These are phyloP conservation scores for Takifugu bimaculatus DNA, from an alignment of 2,113 vertebrate genomes.

Conservation along the genomic window DNA sequence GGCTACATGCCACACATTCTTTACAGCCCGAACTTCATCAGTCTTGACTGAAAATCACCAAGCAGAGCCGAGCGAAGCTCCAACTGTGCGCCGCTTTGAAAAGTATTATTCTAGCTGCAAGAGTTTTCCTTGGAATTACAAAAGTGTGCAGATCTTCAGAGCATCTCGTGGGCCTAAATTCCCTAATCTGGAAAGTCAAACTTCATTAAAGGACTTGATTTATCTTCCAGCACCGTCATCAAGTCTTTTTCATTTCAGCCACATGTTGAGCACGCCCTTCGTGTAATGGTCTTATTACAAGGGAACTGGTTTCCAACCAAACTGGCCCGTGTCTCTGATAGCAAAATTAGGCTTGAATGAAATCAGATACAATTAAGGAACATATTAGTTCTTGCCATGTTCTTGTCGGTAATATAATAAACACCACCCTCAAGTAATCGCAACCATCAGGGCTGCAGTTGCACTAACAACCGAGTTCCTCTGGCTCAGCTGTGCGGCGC, in stretches of 20 bases:
- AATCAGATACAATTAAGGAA: slow-evolving; percentile 66
- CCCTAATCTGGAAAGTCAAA: slow-evolving; percentile 70
- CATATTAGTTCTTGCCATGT: slow-evolving; percentile 72
- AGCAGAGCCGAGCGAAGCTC: slow-evolving; percentile 28
- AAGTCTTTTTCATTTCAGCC: slow-evolving; percentile 26
- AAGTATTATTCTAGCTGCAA: slow-evolving; percentile 75
- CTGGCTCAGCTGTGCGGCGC: slow-evolving; percentile 16
- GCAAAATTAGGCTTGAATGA: slow-evolving; percentile 52
- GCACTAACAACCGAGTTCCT: slow-evolving; percentile 41
- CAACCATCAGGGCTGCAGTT: slow-evolving; percentile 61
- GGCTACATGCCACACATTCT: slow-evolving; percentile 42
- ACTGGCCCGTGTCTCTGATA: slow-evolving; percentile 50
- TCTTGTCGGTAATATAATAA: slow-evolving; percentile 64
- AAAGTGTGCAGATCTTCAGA: slow-evolving; percentile 67
- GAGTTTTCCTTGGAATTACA: slow-evolving; percentile 72
- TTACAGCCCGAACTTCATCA: neutral
- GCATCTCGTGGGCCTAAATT: slow-evolving; percentile 49
- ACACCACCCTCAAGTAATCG: slow-evolving; percentile 58
- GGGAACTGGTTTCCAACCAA: slow-evolving; percentile 58
- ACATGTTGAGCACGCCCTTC: slow-evolving; percentile 57
- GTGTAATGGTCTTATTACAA: slow-evolving; percentile 74
- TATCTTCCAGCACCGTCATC: slow-evolving; percentile 45
- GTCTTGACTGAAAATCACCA: slow-evolving; percentile 34
- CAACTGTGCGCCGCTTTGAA: slow-evolving; percentile 43
- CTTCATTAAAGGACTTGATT: slow-evolving; percentile 68